Evolutionary conservation across 2,113 vertebrate species (phyloP), one percentile per base, ranked within the genome.

Genomic region (Ammospiza nelsoni): DNA sequence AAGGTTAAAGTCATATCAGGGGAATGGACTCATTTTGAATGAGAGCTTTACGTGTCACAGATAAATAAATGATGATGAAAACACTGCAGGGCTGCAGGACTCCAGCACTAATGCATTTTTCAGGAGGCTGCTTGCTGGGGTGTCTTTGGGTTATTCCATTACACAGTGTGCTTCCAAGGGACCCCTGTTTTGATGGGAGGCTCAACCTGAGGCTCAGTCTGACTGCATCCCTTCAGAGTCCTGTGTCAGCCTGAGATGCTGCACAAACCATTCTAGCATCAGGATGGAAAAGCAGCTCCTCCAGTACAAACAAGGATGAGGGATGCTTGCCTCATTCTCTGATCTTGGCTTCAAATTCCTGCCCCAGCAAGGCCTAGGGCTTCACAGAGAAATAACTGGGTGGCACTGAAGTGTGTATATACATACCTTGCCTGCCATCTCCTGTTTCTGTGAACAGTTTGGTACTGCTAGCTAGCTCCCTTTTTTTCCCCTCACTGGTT

Each of bases 41-140:
- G 83, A 83, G 57, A 67, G 63, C 73, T 93, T 86, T 95, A 5
- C 43, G 39, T 91, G 88, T 92, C 62, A 27, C 43, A 61, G 80
- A 78, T 96, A 90, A 94, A 93, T 96, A 96, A 95, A 92, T 94
- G 23, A 93, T 75, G 84, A 33, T 5, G 9, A 68, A 57, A 72
- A 74, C 3, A 0, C 52, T 54, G 68, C 48, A 71, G 84, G 54
- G 90, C 82, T 91, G 91, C 52, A 78, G 69, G 57, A 75, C 80
- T 93, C 49, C 44, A 58, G 80, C 69, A 54, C 49, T 95, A 46
- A 93, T 89, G 61, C 76, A 72, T 96, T 95, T 93, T 96, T 90
- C 88, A 94, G 90, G 90, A 90, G 37, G 35, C 46, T 65, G 85
- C 80, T 75, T 3, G 7, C 80, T 71, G 66, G 65, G 59, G 52